Base-by-base conservation (phyloP, 2,888 invertebrate genomes). In the Enchytraeus crypticus region DNA sequence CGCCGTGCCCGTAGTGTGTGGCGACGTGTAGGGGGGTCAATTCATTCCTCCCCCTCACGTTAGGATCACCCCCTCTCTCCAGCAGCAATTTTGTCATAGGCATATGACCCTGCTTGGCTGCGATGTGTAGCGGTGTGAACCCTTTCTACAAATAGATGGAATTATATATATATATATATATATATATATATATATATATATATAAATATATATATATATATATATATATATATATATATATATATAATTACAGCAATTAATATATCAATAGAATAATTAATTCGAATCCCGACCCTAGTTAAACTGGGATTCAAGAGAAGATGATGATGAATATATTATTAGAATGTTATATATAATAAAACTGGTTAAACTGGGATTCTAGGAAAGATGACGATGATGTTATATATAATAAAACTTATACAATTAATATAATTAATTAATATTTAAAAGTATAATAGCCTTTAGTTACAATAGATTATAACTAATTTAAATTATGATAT, bases 11-110 rank as follows among this genome's bases (percentile, higher is more conserved):
- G 77, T 98, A 96, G 82, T 98, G 98, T 56, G 96, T 91, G 49
- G 97, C 95, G 71, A 99, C 84, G 81, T 99, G 98, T 26, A 99
- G 82, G 0, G 98, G 97, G 1, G 97, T 97, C 80, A 98, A 97
- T 65, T 97, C 98, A 73, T 83, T 82, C 77, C 79, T 38, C 97
- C 98, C 69, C 32, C 23, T 53, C 38, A 60, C 30, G 54, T 62
- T 51, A 5, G 53, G 53, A 11, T 57, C 57, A 33, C 51, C 54
- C 5, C 63, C 63, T 18, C 56, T 51, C 23, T 62, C 51, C 51
- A 64, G 32, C 51, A 64, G 58, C 29, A 57, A n/a, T 33, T 58
- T 56, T 14, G 51, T 58, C 32, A 64, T 49, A 5, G 59, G 34
- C 29, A 33, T n/a, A n/a, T 60, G 62, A 27, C 62, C 64, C 21